Evolutionary conservation across 2,113 vertebrate species (phyloP), one percentile per base, ranked within the genome.

Genomic region (Zosterops pallidus): DNA sequence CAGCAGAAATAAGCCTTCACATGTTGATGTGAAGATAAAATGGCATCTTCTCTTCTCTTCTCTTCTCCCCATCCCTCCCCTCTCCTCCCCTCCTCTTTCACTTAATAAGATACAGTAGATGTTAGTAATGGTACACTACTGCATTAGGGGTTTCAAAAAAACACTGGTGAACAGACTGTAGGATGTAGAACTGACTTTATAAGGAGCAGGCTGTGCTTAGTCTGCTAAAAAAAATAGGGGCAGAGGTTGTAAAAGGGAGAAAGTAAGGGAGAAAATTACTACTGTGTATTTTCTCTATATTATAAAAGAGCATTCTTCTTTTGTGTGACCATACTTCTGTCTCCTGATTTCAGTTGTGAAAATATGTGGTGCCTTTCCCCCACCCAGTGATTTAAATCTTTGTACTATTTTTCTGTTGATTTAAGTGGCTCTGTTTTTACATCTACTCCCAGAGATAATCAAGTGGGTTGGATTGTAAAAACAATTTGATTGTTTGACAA

Each of bases 401-500:
- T 83, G 63, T 90, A 35, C 89, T 86, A 11, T 77, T 94, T 92
- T 90, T 92, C 85, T 80, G 63, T 88, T 97, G 92, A 74, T 90
- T 91, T 91, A 90, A 95, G 68, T 6, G 3, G 25, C 21, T 93
- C 76, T 96, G 94, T 78, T 95, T 94, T 93, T 60, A 86, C 64
- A 46, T 90, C 87, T 83, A 88, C 93, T 95, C 79, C 72, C 83
- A 86, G 68, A 89, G 90, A 94, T 93, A 95, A 92, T 72, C 63
- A 86, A 81, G 76, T 86, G 88, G 64, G 72, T 70, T 88, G 86
- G 90, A 90, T 69, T 94, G 77, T 89, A 90, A 95, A 97, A 93
- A 81, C 85, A 97, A 23, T 89, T 92, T 81, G 85, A 93, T 94
- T 96, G 88, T 92, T 93, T 90, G 94, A 95, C 95, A 90, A 60